These are phyloP conservation scores for Zaprionus taronus DNA, from an alignment of 1,140 invertebrate genomes.

Conservation along the genomic window DNA sequence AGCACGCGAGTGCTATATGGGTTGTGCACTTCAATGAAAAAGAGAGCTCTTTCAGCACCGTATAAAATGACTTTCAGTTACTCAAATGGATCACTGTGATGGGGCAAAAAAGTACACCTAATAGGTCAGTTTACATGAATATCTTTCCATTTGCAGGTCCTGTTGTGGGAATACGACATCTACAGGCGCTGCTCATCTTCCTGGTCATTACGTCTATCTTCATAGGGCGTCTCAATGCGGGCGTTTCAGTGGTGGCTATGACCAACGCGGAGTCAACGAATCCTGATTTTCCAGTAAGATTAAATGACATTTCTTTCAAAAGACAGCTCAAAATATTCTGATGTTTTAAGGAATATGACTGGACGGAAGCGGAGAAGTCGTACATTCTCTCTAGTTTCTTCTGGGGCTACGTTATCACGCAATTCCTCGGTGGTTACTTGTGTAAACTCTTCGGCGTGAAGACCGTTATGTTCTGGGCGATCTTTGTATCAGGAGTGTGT, in stretches of 20 bases:
- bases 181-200: conserved; percentile 67
- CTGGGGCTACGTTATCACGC: conserved; percentile 86
- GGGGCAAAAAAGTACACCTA: no score
- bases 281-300: conserved; percentile 85
- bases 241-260: conserved; percentile 71
- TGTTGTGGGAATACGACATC: conserved; percentile 61
- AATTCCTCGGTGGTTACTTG: conserved; percentile 89
- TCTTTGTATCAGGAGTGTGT: conserved; percentile 83
- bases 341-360: conserved; percentile 81
- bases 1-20: conserved; percentile 20
- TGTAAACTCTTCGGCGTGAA: conserved; percentile 88
- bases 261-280: conserved; percentile 74
- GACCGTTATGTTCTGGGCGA: conserved; percentile 86
- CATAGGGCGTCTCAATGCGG: conserved; percentile 67
- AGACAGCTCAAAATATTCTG: no score
- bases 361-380: conserved; percentile 85
- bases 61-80: not conserved
- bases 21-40: not conserved
- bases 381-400: conserved; percentile 88
- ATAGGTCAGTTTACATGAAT: not conserved
- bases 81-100: not conserved
- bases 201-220: conserved; percentile 56
- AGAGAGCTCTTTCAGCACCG: not conserved
- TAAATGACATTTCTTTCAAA: not conserved
- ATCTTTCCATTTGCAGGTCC: conserved; percentile 50